Evolutionary conservation across 1,140 invertebrate species (phyloP), one percentile per base, ranked within the genome.

Genomic region (Drosophila aff.): DNA sequence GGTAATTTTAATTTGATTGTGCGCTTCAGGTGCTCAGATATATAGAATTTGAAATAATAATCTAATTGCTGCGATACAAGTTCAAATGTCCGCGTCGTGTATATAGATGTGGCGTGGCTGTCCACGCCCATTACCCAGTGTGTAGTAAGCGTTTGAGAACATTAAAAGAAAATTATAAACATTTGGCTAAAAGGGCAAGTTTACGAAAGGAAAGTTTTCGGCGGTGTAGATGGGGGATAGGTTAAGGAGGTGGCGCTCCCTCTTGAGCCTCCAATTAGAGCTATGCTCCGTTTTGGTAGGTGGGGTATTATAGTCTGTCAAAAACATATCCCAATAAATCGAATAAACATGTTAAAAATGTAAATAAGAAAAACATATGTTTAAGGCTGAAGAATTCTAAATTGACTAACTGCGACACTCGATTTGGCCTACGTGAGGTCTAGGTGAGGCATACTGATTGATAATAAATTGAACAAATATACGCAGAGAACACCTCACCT

Each of bases 401-500:
- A 65, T 26, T 65, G 26, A 33, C 36, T n/a, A 71, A 71, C 67
- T 55, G 63, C 33, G 63, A 68, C 63, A 23, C 40, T 16, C n/a
- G 16, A 18, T 75, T 23, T 41, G 26, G 61, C 28, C 55, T 41
- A 53, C 53, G 71, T 53, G 62, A 58, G 36, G 23, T 52, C 43
- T 73, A 69, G 65, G 65, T 69, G 68, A 66, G 41, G 41, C 55
- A 43, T 38, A 46, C 55, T 78, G 75, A 78, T 78, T 78, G 75
- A 78, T 78, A 78, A 69, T 61, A 78, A 50, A 62, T 78, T 78
- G 74, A 78, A 28, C 52, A 61, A 77, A 77, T 68, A 68, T 62
- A 47, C 28, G 58, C 15, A 46, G 36, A 59, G 28, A 53, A 59
- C 41, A 43, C 31, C 36, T 44, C 13, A 43, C 65, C 44, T 8